Base-by-base conservation (phyloP, 2,888 invertebrate species). In the Tromatobia lineatoria region DNA sequence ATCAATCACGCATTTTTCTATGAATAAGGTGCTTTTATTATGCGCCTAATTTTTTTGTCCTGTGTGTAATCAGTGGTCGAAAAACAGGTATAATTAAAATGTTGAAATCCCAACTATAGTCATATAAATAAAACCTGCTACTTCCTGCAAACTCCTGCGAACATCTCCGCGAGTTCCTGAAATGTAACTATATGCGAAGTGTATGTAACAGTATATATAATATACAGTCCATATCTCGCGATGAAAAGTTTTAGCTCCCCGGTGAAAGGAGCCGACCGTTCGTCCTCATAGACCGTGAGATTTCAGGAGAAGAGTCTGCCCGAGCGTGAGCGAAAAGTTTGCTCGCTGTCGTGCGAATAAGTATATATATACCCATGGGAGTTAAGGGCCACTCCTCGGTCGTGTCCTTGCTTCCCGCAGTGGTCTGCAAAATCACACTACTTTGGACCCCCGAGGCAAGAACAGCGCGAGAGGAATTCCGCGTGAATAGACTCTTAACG, bases 401-500 rank as follows among this genome's bases (percentile, higher is more conserved):
- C 81, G 42, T 74, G 66, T 70, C 64, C 57, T 64, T 66, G 70
- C 50, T 38, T 66, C 61, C 20, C 57, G 54, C 52, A 47, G 59
- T 66, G 50, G 57, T 74, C 71, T 29, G 42, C 64, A 42, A 78
- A 80, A 82, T 61, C 66, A 57, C 59, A 71, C 64, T 73, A 85
- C 69, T 80, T 80, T 76, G 52, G 66, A 47, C 8, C 11, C 76
- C 18, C 18, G 52, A 11, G 25, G 38, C 47, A 10, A 73, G 66
- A 84, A 78, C 75, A 70, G 64, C 59, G 20, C 59, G 64, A 75
- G 64, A 61, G 69, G 70, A 67, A 81, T 84, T 87, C 61, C 67
- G 74, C 73, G 80, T 86, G 85, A 86, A 87, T 84, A 85, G 85
- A 81, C 82, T 80, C 86, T 86, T 85, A 87, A 87, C 83, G 85